Evolutionary conservation across 2,888 invertebrate species (phyloP), one percentile per base, ranked within the genome.

Genomic region (Nymphalis urticae): DNA sequence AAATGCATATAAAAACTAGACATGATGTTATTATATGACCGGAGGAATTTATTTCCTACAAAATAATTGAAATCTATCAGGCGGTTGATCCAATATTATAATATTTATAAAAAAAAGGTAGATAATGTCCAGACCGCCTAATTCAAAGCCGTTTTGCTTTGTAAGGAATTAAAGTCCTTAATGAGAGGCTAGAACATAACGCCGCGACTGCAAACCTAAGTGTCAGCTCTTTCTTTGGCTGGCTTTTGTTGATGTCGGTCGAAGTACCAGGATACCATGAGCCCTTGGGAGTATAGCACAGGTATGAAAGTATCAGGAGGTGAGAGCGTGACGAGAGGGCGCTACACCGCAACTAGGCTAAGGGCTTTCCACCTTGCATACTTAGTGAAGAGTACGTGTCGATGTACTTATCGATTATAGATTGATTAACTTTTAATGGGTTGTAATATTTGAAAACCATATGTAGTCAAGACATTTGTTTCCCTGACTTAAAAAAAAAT

Each of bases 311-410:
- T 77, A 79, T 76, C 75, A 75, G 76, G 58, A 58, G 36, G 9
- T 58, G 75, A 80, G 82, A 79, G 81, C 72, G 79, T 74, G 75
- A 79, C 75, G 77, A 80, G 80, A 75, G 79, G 42, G 72, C 77
- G 71, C 73, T 74, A 72, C 77, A 77, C 72, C 80, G 83, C 87
- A 86, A 85, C 88, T 87, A 82, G 88, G 87, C 83, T 88, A 86
- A 88, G 88, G 86, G 83, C 81, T 82, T 84, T 85, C 80, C 81
- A 82, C 80, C 79, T 82, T 77, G 73, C 74, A 68, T 72, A 69
- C 68, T 59, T 82, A 85, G 84, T 68, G 82, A 73, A 76, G 81
- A 65, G 76, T n/a, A 48, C 21, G 59, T 62, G 71, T 74, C 75
- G 76, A 76, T 76, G 58, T 19, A 51, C 36, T 70, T 63, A 66